phyloP scores from a whole-genome alignment of 1,140 invertebrate genomes.

The Probaryconus sp. region DNA sequence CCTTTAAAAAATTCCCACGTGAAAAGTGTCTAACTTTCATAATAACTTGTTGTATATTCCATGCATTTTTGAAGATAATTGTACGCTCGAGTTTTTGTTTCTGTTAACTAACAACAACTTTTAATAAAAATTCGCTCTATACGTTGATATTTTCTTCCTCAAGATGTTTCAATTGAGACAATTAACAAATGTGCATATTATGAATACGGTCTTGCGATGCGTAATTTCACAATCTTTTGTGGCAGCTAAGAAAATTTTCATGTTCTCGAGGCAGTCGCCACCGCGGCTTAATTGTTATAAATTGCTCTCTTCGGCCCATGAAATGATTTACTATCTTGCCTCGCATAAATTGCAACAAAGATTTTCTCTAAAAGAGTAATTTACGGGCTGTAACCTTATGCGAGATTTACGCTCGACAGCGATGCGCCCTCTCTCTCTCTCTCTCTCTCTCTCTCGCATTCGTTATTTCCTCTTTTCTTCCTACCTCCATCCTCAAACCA shows the following conservation, averaged over 20 bases:
- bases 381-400: conserved; percentile 68
- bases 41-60: no score
- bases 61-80: no score
- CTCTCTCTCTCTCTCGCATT: conserved; percentile 49
- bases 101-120: no score
- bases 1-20: no score
- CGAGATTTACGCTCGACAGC: conserved; percentile 66
- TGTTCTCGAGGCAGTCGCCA: conserved; percentile 34
- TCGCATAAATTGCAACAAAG: conserved; percentile 77
- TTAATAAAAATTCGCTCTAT: neutral
- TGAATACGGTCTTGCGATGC: conserved; percentile 11
- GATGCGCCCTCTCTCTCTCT: conserved; percentile 48
- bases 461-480: conserved; percentile 43
- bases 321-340: conserved; percentile 74
- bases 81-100: no score
- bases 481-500: conserved; percentile 10
- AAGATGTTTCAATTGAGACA: neutral
- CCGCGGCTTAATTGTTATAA: conserved; percentile 76
- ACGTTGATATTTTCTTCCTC: neutral
- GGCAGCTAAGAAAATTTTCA: conserved; percentile 47
- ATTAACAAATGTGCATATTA: conserved; percentile 39
- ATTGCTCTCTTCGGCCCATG: conserved; percentile 73
- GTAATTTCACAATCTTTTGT: conserved; percentile 45
- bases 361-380: conserved; percentile 76
- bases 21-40: no score